phyloP scores from a whole-genome alignment of 2,888 invertebrate species.

The Drosophila pseudotakahashii region DNA sequence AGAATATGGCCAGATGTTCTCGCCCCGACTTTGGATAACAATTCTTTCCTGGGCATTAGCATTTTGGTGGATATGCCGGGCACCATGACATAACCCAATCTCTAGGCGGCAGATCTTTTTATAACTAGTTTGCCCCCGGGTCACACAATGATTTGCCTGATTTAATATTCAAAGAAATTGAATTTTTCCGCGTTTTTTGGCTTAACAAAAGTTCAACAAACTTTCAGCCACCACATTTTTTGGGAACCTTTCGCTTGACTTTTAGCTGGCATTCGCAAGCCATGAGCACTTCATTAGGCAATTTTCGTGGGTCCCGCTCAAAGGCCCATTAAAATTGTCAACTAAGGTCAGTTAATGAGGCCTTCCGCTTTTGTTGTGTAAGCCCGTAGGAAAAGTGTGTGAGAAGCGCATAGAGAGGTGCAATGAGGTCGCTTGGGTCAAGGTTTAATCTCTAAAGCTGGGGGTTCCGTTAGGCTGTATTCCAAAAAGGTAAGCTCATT shows the following conservation, averaged over 20 bases:
- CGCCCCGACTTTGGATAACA: slow-evolving; percentile 60
- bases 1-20: slow-evolving; percentile 29
- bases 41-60: slow-evolving; percentile 33
- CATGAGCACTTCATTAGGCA: slow-evolving; percentile 48
- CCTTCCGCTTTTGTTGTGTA: slow-evolving; percentile 32
- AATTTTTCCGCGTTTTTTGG: slow-evolving; percentile 26
- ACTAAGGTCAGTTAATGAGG: slow-evolving; percentile 57
- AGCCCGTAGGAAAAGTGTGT: slow-evolving; percentile 28
- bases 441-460: slow-evolving; percentile 7
- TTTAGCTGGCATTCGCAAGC: slow-evolving; percentile 35
- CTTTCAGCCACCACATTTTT: slow-evolving; percentile 33
- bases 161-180: slow-evolving; percentile 57
- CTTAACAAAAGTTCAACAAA: slow-evolving; percentile 69
- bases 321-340: slow-evolving; percentile 54
- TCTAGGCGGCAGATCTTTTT: slow-evolving; percentile 41
- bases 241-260: slow-evolving; percentile 57
- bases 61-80: slow-evolving; percentile 26
- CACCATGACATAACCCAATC: slow-evolving; percentile 65
- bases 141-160: slow-evolving; percentile 68
- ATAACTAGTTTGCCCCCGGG: slow-evolving; percentile 67
- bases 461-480: slow-evolving; percentile 30
- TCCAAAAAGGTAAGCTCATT: slow-evolving; percentile 2
- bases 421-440: slow-evolving; percentile 38
- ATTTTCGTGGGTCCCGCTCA: slow-evolving; percentile 29
- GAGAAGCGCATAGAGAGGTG: slow-evolving; percentile 43